Conservation (phyloP, 2,888 invertebrate genomes). For the Macrophya alboannulata region DNA sequence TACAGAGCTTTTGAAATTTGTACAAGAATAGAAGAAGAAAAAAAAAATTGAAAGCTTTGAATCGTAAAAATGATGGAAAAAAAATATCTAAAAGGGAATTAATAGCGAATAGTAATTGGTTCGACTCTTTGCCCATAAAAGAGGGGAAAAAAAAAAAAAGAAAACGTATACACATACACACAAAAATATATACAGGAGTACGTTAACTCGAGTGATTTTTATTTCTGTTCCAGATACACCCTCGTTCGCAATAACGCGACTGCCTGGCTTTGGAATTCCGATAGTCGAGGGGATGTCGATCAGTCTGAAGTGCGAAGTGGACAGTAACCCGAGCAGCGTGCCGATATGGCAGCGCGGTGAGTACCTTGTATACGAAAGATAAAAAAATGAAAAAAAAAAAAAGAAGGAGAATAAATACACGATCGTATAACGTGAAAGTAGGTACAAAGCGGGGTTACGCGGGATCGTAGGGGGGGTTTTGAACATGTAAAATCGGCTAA, state of each 20-base stretch:
- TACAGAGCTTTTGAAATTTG: too few species aligned
- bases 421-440: background rate
- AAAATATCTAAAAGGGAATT: background rate
- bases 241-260: slow-evolving; percentile 94
- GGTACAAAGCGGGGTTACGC: background rate
- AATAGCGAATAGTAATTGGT: background rate
- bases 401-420: background rate
- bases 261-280: slow-evolving; percentile 96
- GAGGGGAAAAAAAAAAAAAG: background rate
- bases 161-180: too few species aligned
- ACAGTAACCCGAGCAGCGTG: slow-evolving; percentile 94
- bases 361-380: slow-evolving; percentile 56
- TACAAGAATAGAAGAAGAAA: background rate
- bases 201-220: slow-evolving; percentile 6
- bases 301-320: slow-evolving; percentile 95
- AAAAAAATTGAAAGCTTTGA: background rate
- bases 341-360: slow-evolving; percentile 91
- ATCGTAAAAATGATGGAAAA: background rate
- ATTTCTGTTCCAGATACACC: slow-evolving; percentile 88
- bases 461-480: background rate
- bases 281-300: slow-evolving; percentile 94
- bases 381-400: background rate
- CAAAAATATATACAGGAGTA: background rate
- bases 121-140: background rate
- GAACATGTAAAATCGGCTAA: slow-evolving; percentile 31